Conservation (phyloP, 2,113 vertebrate genomes). For the Cavia porcellus region DNA sequence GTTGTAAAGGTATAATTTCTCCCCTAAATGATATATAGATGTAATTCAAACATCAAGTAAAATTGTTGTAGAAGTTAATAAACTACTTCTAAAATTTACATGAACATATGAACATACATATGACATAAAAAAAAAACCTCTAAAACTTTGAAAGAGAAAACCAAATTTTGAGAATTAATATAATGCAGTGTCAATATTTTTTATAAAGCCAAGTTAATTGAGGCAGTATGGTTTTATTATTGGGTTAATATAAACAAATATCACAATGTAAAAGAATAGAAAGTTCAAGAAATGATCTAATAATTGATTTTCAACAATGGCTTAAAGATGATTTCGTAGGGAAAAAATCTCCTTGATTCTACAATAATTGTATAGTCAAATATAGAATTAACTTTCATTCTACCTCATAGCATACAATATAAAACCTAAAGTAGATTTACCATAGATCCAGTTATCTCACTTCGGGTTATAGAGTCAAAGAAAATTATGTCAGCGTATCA, state of each 20-base stretch:
- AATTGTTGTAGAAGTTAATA: not conserved
- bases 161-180: not conserved
- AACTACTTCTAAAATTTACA: not conserved
- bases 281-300: not conserved
- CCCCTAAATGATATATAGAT: not conserved
- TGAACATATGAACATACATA: not conserved
- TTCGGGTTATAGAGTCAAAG: not conserved
- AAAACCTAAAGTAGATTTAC: not conserved
- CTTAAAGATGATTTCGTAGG: not conserved
- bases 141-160: not conserved
- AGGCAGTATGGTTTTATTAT: not conserved
- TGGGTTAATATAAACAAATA: not conserved
- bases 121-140: not conserved
- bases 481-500: not conserved
- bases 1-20: not conserved
- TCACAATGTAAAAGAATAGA: not conserved
- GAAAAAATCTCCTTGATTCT: not conserved
- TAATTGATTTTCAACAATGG: not conserved
- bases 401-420: not conserved
- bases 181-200: not conserved
- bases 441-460: not conserved
- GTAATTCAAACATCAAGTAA: not conserved
- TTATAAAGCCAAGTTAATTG: not conserved
- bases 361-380: not conserved
- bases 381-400: not conserved